A percentile compares a stretch with the other conserved stretches of the same genome.
These are phyloP conservation scores for Eulimnadia texana DNA, from an alignment of 1,140 invertebrate genomes.

Conservation along the genomic window DNA sequence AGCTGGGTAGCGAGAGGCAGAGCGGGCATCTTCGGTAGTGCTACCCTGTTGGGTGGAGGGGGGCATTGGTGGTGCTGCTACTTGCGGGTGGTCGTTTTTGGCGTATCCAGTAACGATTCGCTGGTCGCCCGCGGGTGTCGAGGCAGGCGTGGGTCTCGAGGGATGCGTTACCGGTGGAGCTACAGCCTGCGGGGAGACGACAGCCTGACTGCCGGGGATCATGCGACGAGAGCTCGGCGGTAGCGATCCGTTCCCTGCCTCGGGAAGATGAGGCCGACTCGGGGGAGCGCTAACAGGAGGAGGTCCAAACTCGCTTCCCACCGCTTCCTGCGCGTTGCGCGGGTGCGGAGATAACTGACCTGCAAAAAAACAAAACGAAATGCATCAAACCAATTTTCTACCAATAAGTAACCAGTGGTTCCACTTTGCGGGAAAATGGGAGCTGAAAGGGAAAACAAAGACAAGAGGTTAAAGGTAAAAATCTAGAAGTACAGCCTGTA, in stretches of 20 bases:
- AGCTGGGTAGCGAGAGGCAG: slow-evolving; percentile 12
- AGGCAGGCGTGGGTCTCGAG: background rate
- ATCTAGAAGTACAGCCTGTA: too few relatives aligned
- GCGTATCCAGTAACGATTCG: slow-evolving; percentile 24
- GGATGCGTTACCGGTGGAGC: background rate
- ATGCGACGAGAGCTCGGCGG: slow-evolving; percentile 13
- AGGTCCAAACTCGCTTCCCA: slow-evolving; percentile 13
- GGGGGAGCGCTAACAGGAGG: background rate
- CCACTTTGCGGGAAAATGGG: too few relatives aligned
- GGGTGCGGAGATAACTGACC: background rate
- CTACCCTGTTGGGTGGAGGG: background rate
- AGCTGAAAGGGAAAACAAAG: too few relatives aligned
- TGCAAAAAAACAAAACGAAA: too few relatives aligned
- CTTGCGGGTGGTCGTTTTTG: slow-evolving; percentile 17
- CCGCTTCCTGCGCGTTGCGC: slow-evolving; percentile 7
- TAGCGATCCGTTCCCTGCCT: background rate
- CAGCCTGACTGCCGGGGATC: slow-evolving; percentile 10
- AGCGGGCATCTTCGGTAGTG: background rate
- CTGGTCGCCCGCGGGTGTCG: slow-evolving; percentile 20
- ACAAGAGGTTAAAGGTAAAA: too few relatives aligned
- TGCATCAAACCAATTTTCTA: too few relatives aligned
- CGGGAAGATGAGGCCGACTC: background rate
- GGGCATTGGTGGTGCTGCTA: background rate
- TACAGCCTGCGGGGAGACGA: background rate
- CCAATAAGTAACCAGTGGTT: too few relatives aligned